Base-by-base conservation (phyloP, 2,113 vertebrate genomes). In the Petrocephalus zakoni region DNA sequence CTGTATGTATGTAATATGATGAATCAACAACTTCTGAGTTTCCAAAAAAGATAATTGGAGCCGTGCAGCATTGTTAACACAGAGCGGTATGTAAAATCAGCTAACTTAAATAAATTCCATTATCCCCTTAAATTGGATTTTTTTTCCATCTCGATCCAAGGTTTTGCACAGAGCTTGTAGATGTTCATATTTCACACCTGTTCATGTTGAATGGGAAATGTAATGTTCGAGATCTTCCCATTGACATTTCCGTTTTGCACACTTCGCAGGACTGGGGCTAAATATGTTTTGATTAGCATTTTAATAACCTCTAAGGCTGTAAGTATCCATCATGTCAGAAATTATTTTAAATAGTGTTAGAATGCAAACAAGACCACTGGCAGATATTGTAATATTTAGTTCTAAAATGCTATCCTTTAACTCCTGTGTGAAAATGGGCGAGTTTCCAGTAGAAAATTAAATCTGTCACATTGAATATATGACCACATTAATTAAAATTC, bases 271-370 rank as follows among this genome's bases (percentile, higher is more conserved):
- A 87, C 46, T 68, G 42, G 55, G 22, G 61, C 42, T 49, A 68
- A 87, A 68, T 87, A 42, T 47, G 61, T 87, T 86, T 58, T 68
- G 46, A 87, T 87, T 87, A 87, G 86, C 86, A 72, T 87, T 87
- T 68, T 87, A 87, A 87, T 87, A 87, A 87, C 86, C 58, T 87
- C 5, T 68, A 87, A 87, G 55, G 37, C 37, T 87, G 86, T 87
- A 87, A 87, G 46, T 34, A 72, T 49, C 55, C 86, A 87, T 68
- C 86, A 47, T 55, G 84, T 68, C 58, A 87, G 46, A 87, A 87
- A 68, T 51, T 11, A 68, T 87, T 87, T 64, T 68, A 49, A 87
- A 49, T 49, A 25, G 86, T 49, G 53, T 49, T 46, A 29, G 56
- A 87, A 87, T 87, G 58, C 86, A 68, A 87, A 87, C 58, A 68